Conservation (phyloP, 2,888 invertebrate genomes). For the Aspidiotus destructor region DNA sequence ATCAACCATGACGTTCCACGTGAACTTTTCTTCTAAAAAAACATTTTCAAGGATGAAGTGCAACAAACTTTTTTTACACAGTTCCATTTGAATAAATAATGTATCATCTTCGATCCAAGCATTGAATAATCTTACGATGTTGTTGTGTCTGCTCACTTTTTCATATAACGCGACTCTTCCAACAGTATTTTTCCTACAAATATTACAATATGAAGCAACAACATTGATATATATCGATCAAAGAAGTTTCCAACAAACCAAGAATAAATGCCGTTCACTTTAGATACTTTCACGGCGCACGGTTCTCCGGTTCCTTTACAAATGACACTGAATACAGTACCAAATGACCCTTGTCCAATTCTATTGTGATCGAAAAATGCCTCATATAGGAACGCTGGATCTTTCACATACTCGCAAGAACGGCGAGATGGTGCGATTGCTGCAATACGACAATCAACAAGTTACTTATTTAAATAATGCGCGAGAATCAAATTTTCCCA, state of each 20-base stretch:
- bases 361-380: slow-evolving; percentile 18
- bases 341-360: slow-evolving; percentile 28
- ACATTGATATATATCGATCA: background rate
- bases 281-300: slow-evolving; percentile 24
- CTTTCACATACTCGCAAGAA: slow-evolving; percentile 23
- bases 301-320: slow-evolving; percentile 21
- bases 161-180: slow-evolving; percentile 23
- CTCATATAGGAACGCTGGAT: slow-evolving; percentile 24
- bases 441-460: background rate
- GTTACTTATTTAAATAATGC: background rate
- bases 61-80: slow-evolving; percentile 21
- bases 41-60: slow-evolving; percentile 25
- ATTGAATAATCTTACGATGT: slow-evolving; percentile 20
- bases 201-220: too few species aligned
- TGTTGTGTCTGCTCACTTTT: slow-evolving; percentile 21
- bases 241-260: slow-evolving; percentile 10
- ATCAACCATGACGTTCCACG: slow-evolving; percentile 28
- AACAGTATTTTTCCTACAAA: slow-evolving; percentile 20
- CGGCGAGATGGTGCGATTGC: slow-evolving; percentile 27
- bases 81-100: slow-evolving; percentile 23
- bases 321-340: slow-evolving; percentile 24
- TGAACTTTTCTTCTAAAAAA: slow-evolving; percentile 18
- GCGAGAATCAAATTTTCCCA: background rate
- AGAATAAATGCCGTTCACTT: slow-evolving; percentile 26
- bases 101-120: slow-evolving; percentile 28